phyloP scores from a whole-genome alignment of 2,113 vertebrate genomes.

The Pristiophorus japonicus region DNA sequence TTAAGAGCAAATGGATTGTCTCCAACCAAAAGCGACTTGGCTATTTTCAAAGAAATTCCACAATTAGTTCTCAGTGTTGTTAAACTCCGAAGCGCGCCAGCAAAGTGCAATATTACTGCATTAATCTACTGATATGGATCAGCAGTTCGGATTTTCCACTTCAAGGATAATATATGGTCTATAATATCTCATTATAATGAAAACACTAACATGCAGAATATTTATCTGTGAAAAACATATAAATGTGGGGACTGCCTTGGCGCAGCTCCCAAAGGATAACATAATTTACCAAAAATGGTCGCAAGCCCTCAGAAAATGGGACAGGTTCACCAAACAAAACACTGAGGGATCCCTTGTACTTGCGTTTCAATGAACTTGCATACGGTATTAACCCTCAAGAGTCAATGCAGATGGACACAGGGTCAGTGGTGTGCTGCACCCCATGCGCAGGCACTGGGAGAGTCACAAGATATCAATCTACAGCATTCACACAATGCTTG shows the following conservation, averaged over 20 bases:
- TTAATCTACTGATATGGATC: conserved; percentile 30
- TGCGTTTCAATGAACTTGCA: background rate
- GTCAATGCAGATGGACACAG: background rate
- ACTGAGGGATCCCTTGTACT: background rate
- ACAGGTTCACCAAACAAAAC: background rate
- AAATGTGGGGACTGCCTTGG: conserved; percentile 26
- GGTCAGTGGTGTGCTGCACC: background rate
- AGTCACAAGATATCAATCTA: background rate
- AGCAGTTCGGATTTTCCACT: conserved; percentile 31
- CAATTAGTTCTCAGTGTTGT: background rate
- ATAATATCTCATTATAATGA: conserved; percentile 36
- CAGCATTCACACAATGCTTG: background rate
- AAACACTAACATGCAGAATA: conserved; percentile 30
- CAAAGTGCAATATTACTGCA: background rate
- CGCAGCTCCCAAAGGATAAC: background rate
- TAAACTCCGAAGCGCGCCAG: background rate
- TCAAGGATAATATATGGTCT: conserved; percentile 37
- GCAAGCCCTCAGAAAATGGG: background rate
- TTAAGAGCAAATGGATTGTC: background rate
- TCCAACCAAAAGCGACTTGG: background rate
- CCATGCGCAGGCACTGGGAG: background rate
- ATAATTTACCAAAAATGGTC: conserved; percentile 36
- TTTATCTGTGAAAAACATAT: conserved; percentile 33
- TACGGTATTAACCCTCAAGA: background rate
- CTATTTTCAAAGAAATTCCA: conserved; percentile 12